Conservation (phyloP, 2,888 invertebrate genomes). For the Patella ulyssiponensis region DNA sequence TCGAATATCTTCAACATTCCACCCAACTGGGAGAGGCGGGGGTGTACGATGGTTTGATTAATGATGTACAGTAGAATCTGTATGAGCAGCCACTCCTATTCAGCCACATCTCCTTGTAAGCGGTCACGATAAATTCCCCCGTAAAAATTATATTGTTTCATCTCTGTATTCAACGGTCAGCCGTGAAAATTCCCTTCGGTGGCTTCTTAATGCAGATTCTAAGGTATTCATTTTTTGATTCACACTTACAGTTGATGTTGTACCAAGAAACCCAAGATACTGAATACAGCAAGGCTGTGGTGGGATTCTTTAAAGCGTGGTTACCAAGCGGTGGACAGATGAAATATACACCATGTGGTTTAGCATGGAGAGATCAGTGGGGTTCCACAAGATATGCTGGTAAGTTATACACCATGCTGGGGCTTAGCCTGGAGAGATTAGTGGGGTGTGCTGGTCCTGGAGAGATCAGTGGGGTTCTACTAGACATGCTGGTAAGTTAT, state of each 20-base stretch:
- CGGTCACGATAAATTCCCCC: too few species aligned
- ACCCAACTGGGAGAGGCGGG: too few species aligned
- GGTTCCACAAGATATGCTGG: slow-evolving; percentile 55
- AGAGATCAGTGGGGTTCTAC: slow-evolving; percentile 57
- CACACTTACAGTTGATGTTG: slow-evolving; percentile 45
- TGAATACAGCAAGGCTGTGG: slow-evolving; percentile 44
- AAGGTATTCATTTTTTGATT: background rate
- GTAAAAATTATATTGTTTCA: too few species aligned
- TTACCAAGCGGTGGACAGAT: slow-evolving; percentile 49
- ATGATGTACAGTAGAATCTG: too few species aligned
- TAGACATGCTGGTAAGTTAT: slow-evolving; percentile 50
- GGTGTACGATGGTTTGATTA: too few species aligned
- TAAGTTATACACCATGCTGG: slow-evolving; percentile 39
- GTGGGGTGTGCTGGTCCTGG: slow-evolving; percentile 51
- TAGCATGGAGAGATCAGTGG: slow-evolving; percentile 61
- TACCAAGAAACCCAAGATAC: slow-evolving; percentile 49
- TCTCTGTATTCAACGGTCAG: too few species aligned
- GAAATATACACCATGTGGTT: slow-evolving; percentile 58
- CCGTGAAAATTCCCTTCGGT: too few species aligned
- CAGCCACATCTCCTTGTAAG: too few species aligned
- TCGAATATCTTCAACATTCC: too few species aligned
- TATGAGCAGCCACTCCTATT: too few species aligned
- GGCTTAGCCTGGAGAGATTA: slow-evolving; percentile 59
- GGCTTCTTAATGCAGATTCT: too few species aligned
- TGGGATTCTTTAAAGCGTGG: slow-evolving; percentile 49